A percentile compares a stretch with the other conserved stretches of the same genome.
Evolutionary conservation across 2,797 vertebrate genomes (phyloP).

Genomic region (Crossoptilon crossoptilon): DNA sequence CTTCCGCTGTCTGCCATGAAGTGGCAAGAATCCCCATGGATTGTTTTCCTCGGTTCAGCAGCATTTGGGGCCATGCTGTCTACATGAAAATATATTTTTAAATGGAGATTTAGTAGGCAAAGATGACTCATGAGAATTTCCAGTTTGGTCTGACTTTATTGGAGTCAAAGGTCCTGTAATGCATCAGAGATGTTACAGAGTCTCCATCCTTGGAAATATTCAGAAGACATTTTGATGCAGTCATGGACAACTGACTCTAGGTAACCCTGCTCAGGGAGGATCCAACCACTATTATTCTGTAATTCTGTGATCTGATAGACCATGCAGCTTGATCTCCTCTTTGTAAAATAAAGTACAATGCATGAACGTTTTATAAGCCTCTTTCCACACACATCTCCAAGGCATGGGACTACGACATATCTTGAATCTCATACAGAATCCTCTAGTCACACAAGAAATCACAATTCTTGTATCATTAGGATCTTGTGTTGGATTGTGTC

Average conservation of each 20-base stretch:
- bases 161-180: background rate
- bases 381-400: background rate
- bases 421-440: background rate
- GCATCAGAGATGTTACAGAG: background rate
- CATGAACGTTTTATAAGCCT: background rate
- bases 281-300: background rate
- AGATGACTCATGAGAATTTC: background rate
- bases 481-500: background rate
- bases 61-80: background rate
- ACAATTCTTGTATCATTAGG: background rate
- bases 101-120: background rate
- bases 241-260: background rate
- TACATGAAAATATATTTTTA: background rate
- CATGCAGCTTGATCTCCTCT: background rate
- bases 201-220: background rate
- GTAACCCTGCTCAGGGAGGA: background rate
- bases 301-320: background rate
- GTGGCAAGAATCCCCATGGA: background rate
- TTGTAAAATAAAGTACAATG: background rate
- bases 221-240: background rate
- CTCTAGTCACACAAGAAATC: background rate
- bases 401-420: background rate
- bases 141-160: background rate
- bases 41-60: background rate
- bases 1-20: background rate